phyloP scores from a whole-genome alignment of 1,140 invertebrate species.

The Cotesia vestalis region DNA sequence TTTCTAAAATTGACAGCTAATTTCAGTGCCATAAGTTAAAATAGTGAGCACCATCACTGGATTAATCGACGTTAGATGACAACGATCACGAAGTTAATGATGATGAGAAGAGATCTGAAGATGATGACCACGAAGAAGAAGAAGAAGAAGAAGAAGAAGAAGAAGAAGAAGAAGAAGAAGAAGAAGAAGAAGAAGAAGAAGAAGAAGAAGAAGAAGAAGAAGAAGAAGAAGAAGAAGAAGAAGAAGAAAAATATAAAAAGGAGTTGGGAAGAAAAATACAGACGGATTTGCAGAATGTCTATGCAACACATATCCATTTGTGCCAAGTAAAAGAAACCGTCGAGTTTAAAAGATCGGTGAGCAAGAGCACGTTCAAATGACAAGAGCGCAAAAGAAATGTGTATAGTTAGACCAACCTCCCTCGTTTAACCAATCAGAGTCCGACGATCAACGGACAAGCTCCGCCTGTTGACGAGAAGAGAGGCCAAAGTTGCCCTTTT shows the following conservation, averaged over 20 bases:
- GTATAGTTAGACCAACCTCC: constrained; percentile 56
- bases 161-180: no score
- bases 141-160: no score
- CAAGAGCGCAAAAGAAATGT: constrained; percentile 28
- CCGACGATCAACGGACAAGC: constrained; percentile 38
- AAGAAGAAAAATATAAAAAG: not conserved
- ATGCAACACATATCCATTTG: not conserved
- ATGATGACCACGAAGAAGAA: no score
- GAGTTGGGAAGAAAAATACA: not conserved
- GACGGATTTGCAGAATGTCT: constrained; percentile 20
- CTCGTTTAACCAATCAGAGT: constrained; percentile 53
- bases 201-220: no score
- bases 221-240: no score
- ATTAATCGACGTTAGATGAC: no score
- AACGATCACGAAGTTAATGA: no score
- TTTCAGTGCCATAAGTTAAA: constrained; percentile 1
- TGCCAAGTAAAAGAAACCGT: not conserved
- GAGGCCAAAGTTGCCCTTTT: constrained; percentile 58
- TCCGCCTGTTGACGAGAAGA: constrained; percentile 44
- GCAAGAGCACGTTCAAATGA: constrained; percentile 5
- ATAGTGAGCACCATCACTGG: not conserved
- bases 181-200: no score
- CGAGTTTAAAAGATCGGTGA: not conserved
- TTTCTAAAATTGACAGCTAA: no score
- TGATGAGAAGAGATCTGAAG: no score